Percentiles rank a stretch among this genome's conserved stretches.
These are phyloP conservation scores for Sphenodon punctatus DNA, from an alignment of 2,797 vertebrate genomes.

Conservation along the genomic window DNA sequence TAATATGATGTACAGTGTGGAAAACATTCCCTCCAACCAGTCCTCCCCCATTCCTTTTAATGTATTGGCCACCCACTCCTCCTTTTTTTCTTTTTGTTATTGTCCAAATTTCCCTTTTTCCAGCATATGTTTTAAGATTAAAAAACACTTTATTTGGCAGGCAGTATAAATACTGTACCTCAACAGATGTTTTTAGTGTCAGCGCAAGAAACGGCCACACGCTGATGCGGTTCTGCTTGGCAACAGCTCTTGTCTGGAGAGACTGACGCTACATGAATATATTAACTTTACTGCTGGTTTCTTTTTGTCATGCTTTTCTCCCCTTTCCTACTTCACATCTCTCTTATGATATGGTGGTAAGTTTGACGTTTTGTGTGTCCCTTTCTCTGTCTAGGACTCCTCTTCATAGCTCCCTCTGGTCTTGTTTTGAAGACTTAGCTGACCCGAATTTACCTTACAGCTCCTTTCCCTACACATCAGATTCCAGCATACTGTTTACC, in stretches of 20 bases:
- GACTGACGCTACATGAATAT: constrained; percentile 58
- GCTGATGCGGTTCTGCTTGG: constrained; percentile 70
- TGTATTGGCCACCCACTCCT: constrained; percentile 55
- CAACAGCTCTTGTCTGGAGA: constrained; percentile 52
- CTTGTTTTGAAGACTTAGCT: not conserved
- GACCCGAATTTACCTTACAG: constrained; percentile 59
- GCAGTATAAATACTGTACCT: constrained; percentile 41
- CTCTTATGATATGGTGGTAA: constrained; percentile 43
- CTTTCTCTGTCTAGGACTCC: constrained; percentile 11
- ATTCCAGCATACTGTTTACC: constrained; percentile 22
- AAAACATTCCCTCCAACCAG: constrained; percentile 46
- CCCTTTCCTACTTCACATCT: not conserved
- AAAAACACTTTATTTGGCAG: constrained; percentile 64
- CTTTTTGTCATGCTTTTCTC: constrained; percentile 24
- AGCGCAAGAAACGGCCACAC: constrained; percentile 58
- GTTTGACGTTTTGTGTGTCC: constrained; percentile 14
- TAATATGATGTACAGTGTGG: constrained; percentile 35
- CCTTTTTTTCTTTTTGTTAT: constrained; percentile 45
- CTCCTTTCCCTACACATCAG: constrained; percentile 27
- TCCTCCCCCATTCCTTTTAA: constrained; percentile 38
- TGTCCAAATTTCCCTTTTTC: constrained; percentile 59
- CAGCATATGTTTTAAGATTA: constrained; percentile 63
- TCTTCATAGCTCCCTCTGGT: not conserved
- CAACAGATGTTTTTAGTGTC: constrained; percentile 67
- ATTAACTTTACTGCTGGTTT: constrained; percentile 48